A percentile compares a stretch with the other conserved stretches of the same genome.
Evolutionary conservation across 1,140 invertebrate species (phyloP).

Genomic region (Plectrocnemia conspersa): DNA sequence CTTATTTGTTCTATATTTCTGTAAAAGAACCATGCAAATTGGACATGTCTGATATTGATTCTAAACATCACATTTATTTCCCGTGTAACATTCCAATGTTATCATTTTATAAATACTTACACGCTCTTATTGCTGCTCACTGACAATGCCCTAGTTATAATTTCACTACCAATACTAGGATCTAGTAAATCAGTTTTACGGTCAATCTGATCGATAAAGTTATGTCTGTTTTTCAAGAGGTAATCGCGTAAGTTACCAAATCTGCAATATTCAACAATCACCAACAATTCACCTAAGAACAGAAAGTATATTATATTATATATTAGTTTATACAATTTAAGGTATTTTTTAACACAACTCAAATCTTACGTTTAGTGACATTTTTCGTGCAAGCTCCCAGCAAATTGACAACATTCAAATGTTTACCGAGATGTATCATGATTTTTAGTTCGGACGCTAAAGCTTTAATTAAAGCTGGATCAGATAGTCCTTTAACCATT

Average conservation of each 20-base stretch:
- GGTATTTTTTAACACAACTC: no score
- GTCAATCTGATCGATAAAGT: slow-evolving; percentile 78
- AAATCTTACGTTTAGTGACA: slow-evolving; percentile 80
- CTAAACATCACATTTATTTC: no score
- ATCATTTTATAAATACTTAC: no score
- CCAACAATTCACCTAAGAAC: slow-evolving; percentile 70
- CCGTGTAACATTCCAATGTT: no score
- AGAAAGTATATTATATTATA: neutral
- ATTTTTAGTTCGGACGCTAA: slow-evolving; percentile 90
- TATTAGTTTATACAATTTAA: neutral
- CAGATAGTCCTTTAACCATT: slow-evolving; percentile 75
- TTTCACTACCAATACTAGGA: slow-evolving; percentile 55
- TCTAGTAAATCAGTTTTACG: slow-evolving; percentile 61
- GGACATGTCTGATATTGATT: no score
- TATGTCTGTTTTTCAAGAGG: slow-evolving; percentile 67
- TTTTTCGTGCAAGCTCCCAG: slow-evolving; percentile 90
- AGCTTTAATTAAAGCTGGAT: slow-evolving; percentile 69
- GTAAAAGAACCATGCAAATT: no score
- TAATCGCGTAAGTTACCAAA: slow-evolving; percentile 88
- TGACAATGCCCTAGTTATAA: slow-evolving; percentile 51
- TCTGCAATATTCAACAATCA: slow-evolving; percentile 89
- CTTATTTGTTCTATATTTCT: no score
- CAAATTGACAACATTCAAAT: slow-evolving; percentile 92
- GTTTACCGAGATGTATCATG: slow-evolving; percentile 90
- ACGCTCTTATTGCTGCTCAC: slow-evolving; percentile 51